Base-by-base conservation (phyloP, 2,797 vertebrate species). In the Danionella dracula region DNA sequence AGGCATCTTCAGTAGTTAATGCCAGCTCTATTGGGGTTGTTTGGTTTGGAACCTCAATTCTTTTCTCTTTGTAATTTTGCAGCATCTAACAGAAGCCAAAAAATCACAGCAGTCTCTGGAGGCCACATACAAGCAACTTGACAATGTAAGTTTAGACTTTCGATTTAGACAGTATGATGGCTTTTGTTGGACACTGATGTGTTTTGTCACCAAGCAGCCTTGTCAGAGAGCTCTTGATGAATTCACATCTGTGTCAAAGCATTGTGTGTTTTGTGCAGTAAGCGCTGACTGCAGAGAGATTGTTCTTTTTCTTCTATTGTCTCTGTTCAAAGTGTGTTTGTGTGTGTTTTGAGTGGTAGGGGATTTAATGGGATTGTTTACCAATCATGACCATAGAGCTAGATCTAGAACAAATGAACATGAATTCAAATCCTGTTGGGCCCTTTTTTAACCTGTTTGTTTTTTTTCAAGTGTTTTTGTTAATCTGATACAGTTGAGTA, bases 71-170 rank as follows among this genome's bases (percentile, higher is more conserved):
- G 21, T 1, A 15, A 49, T 45, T 27, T 17, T 71, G 46, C 79
- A 95, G 93, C 90, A 93, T 82, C 87, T 95, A 54, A 86, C 87
- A 45, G 93, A 95, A 23, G 92, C 88, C 66, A 92, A 92, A 56
- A 92, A 90, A 76, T 87, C 93, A 61, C 93, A 94, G 82, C 93
- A 94, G 76, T 87, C 88, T 79, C 82, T 95, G 83, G 93, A 94
- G 76, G 86, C 81, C 51, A 91, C 89, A 76, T 92, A 89, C 81
- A 95, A 94, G 66, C 93, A 91, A 76, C 89, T 95, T 4, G 93
- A 95, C 82, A 89, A 71, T 66, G 93, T 95, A 85, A 93, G 93
- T 84, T 8, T 11, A n/a, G 50, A 7, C 59, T 16, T 27, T 27
- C 6, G 23, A 27, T n/a, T n/a, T n/a, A n/a, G n/a, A 27, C 23